These are phyloP conservation scores for Nettapus auritus DNA, from an alignment of 2,113 vertebrate genomes.

Conservation along the genomic window DNA sequence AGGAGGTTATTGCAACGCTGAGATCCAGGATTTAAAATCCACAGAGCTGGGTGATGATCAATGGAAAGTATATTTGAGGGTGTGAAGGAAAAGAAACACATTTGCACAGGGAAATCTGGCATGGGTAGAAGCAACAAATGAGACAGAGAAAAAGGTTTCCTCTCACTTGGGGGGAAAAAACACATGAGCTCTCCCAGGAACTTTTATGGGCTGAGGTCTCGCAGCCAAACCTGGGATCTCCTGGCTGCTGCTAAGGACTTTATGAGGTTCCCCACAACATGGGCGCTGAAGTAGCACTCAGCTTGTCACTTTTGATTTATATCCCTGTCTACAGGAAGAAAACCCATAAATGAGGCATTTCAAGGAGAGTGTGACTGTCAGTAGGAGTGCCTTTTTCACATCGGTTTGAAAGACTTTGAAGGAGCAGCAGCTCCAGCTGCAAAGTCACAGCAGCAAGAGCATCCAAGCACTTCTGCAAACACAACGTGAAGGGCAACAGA, in stretches of 20 bases:
- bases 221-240: constrained; percentile 21
- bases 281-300: not conserved
- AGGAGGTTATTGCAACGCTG: not conserved
- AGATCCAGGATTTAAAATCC: not conserved
- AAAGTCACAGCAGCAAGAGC: not conserved
- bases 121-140: not conserved
- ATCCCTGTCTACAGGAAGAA: not conserved
- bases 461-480: not conserved
- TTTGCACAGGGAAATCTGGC: not conserved
- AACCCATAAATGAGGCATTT: not conserved
- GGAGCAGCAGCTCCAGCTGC: not conserved
- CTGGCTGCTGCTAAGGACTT: not conserved
- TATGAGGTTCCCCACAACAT: not conserved
- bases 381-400: not conserved
- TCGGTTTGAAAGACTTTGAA: not conserved
- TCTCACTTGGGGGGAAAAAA: not conserved
- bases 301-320: not conserved
- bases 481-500: not conserved
- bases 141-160: not conserved
- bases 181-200: not conserved
- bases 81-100: not conserved
- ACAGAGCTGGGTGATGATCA: not conserved
- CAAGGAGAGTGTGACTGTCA: rapidly evolving
- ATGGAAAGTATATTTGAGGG: not conserved
- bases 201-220: not conserved